A percentile compares a stretch with the other conserved stretches of the same genome.
Conservation (phyloP, 2,113 vertebrate genomes). For the Gavialis gangeticus region DNA sequence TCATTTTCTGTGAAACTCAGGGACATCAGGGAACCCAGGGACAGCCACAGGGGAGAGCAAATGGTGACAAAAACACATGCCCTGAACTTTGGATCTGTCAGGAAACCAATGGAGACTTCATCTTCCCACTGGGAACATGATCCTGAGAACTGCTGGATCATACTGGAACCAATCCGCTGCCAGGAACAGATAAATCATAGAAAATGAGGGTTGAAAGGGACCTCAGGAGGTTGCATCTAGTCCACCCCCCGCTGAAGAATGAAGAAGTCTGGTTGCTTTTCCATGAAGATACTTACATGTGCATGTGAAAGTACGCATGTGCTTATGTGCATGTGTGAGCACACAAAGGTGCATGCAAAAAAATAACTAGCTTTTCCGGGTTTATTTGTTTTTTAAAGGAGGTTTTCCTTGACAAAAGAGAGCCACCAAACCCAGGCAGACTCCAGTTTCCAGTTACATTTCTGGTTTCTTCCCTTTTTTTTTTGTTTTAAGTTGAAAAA, state of each 20-base stretch:
- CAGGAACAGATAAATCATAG: neutral
- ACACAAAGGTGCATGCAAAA: neutral
- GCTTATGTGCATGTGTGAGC: accelerated
- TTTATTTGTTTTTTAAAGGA: neutral
- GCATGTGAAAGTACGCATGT: neutral
- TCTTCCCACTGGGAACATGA: neutral
- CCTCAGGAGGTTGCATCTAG: no score
- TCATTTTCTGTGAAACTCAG: neutral
- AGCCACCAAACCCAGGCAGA: no score
- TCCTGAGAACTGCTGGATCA: neutral
- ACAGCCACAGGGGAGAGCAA: neutral
- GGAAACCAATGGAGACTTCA: accelerated
- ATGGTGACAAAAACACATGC: neutral
- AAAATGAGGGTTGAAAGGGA: neutral
- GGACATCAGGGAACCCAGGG: neutral
- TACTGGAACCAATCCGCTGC: no score
- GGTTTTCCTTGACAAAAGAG: neutral
- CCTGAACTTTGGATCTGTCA: neutral
- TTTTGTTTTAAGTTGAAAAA: conserved; percentile 43
- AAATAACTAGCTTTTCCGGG: neutral
- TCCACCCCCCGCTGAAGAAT: no score
- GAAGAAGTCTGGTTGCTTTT: neutral
- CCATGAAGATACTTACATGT: accelerated
- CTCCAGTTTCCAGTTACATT: no score
- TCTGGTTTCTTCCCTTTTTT: neutral